These are phyloP conservation scores for Spialia ferax DNA, from an alignment of 2,888 invertebrate species.

Conservation along the genomic window DNA sequence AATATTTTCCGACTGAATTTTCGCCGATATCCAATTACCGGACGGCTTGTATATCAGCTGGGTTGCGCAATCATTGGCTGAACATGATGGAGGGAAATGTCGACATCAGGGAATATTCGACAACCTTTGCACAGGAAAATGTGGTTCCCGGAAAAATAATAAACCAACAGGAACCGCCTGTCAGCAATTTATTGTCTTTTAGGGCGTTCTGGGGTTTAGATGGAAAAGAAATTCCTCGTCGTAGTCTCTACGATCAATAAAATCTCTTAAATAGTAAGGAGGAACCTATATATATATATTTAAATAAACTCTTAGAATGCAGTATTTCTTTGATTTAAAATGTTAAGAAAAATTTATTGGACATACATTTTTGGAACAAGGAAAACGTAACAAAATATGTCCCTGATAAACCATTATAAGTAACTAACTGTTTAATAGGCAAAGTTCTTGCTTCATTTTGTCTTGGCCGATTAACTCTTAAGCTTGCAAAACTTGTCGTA, in stretches of 20 bases:
- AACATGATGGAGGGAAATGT: constrained; percentile 18
- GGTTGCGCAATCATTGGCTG: constrained; percentile 12
- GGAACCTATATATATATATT: no score
- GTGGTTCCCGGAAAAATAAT: constrained; percentile 8
- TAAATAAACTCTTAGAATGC: no score
- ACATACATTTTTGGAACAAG: background rate
- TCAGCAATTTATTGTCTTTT: background rate
- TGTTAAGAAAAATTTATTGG: background rate
- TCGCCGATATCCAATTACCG: constrained; percentile 14
- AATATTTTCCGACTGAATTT: background rate
- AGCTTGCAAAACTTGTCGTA: background rate
- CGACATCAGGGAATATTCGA: constrained; percentile 21
- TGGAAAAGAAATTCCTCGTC: no score
- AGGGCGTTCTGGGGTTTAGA: background rate
- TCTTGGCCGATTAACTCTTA: constrained; percentile 3
- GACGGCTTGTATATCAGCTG: constrained; percentile 7
- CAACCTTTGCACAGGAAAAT: constrained; percentile 9
- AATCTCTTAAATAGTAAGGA: background rate
- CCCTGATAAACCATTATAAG: background rate
- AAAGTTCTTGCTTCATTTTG: constrained; percentile 6
- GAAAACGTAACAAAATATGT: background rate
- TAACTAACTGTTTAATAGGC: background rate
- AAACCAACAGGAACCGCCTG: background rate
- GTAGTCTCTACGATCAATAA: background rate
- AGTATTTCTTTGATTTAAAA: no score